phyloP scores from a whole-genome alignment of 2,113 vertebrate species.

The Orycteropus afer region DNA sequence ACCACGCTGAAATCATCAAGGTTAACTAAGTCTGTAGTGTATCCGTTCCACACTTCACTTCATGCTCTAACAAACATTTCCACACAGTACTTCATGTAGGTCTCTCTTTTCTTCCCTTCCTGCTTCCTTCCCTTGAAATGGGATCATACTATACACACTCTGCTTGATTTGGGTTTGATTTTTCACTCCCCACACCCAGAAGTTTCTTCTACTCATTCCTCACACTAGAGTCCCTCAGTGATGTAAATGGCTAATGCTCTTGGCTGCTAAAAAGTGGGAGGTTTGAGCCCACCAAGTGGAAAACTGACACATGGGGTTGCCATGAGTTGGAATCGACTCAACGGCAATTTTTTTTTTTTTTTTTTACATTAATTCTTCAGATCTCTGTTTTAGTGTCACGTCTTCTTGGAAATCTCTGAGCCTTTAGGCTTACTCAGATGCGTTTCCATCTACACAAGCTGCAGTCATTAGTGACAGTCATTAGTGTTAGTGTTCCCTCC shows the following conservation, averaged over 20 bases:
- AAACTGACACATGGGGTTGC: too few species aligned
- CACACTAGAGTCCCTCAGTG: neutral
- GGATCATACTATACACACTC: neutral
- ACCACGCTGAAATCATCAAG: neutral
- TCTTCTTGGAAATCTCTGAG: neutral
- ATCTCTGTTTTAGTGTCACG: neutral
- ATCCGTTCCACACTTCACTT: neutral
- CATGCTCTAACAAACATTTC: too few species aligned
- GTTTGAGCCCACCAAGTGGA: too few species aligned
- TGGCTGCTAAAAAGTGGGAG: too few species aligned
- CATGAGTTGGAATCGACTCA: too few species aligned
- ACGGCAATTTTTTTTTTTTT: too few species aligned
- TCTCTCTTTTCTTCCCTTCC: neutral
- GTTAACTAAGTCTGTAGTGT: too few species aligned
- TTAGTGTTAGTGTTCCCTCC: neutral
- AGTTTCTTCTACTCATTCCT: neutral
- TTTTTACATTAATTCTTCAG: neutral
- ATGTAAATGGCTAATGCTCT: too few species aligned
- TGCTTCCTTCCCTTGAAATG: neutral
- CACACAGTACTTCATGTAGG: fast-evolving
- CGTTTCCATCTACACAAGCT: neutral
- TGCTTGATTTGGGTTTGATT: neutral
- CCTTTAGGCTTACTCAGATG: neutral
- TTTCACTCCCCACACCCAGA: neutral
- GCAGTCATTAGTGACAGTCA: neutral